phyloP scores from a whole-genome alignment of 2,797 vertebrate species.

The Lemur catta region DNA sequence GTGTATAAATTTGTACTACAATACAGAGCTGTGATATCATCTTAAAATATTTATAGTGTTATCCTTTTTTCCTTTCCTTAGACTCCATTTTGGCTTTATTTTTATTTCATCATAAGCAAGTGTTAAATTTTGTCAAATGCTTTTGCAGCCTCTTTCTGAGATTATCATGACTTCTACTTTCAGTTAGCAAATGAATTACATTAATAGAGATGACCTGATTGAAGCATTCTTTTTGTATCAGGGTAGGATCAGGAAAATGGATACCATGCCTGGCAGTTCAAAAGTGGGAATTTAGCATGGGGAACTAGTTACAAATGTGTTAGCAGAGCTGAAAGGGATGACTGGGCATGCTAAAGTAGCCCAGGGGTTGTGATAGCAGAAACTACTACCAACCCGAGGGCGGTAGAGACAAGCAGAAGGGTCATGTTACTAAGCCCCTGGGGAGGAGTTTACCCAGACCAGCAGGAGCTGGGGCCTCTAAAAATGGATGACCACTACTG shows the following conservation, averaged over 20 bases:
- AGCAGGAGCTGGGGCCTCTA: too few species aligned
- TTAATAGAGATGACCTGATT: not conserved
- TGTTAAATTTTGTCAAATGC: not conserved
- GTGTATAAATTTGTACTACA: not conserved
- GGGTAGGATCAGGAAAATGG: not conserved
- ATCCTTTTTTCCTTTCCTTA: not conserved
- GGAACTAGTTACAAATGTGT: not conserved
- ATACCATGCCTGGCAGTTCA: not conserved
- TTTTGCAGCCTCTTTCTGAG: not conserved
- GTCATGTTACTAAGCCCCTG: too few species aligned
- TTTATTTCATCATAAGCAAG: not conserved
- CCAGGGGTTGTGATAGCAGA: not conserved
- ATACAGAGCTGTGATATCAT: not conserved
- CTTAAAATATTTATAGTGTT: not conserved
- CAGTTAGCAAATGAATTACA: not conserved
- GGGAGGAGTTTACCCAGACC: too few species aligned
- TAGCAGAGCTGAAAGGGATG: not conserved
- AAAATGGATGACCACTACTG: not conserved
- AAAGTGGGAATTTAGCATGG: not conserved
- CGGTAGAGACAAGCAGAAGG: not conserved
- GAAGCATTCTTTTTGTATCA: not conserved
- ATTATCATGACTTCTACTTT: not conserved
- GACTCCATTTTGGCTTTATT: constrained; percentile 4
- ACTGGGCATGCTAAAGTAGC: not conserved
- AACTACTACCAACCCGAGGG: not conserved